A percentile compares a stretch with the other conserved stretches of the same genome.
Conservation (phyloP, 2,888 invertebrate genomes). For the Ectropis crepuscularia region DNA sequence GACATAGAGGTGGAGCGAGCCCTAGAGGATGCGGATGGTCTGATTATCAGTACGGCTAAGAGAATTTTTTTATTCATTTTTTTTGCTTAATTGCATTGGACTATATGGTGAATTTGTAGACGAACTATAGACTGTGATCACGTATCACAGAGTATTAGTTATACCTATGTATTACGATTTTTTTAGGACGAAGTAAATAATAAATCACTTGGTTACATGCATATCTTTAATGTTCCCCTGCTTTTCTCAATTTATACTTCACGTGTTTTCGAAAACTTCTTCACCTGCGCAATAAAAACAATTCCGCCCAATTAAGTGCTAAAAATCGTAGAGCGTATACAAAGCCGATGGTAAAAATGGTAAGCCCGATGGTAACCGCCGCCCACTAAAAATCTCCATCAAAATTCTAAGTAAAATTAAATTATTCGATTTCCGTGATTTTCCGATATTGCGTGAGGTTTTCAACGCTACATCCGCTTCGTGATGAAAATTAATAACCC, state of each 20-base stretch:
- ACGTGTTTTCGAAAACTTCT: background rate
- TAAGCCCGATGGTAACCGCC: too few species aligned
- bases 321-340: background rate
- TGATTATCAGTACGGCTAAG: too few species aligned
- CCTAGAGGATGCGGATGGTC: too few species aligned
- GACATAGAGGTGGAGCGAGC: too few species aligned
- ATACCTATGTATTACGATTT: background rate
- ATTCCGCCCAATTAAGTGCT: too few species aligned
- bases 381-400: too few species aligned
- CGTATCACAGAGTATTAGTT: background rate
- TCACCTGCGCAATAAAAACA: background rate
- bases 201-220: too few species aligned
- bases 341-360: too few species aligned
- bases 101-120: too few species aligned
- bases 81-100: too few species aligned
- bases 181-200: background rate
- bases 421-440: background rate
- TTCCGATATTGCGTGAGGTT: background rate
- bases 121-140: background rate
- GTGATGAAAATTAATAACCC: background rate
- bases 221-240: background rate
- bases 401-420: too few species aligned
- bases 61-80: too few species aligned
- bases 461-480: slow-evolving; percentile 3
- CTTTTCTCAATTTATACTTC: background rate